Evolutionary conservation across 2,797 vertebrate genomes (phyloP), one percentile per base, ranked within the genome.

Genomic region (Holocentrus rufus): DNA sequence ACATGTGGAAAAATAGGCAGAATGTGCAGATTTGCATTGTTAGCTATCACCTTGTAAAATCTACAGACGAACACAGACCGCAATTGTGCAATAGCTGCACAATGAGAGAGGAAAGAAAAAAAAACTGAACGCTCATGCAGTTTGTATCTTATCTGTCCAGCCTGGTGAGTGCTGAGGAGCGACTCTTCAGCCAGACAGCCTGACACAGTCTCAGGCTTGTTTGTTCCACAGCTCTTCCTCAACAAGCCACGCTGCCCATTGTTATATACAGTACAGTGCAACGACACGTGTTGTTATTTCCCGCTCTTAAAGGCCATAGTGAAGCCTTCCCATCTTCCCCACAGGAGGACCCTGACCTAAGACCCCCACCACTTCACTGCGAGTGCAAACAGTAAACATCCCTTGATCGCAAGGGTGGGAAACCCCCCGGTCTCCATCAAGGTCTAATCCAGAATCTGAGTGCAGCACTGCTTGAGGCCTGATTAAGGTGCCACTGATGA

Each of bases 231-330:
- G 70, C 74, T 79, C 74, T 83, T 88, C 86, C 82, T 79, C 72
- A 64, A 67, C 52, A 62, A 64, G 63, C 73, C 64, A 52, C 23
- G 69, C 72, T 82, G 44, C 70, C 87, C 83, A 93, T 93, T 94
- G 93, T 94, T 92, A 58, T 60, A 52, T 74, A 76, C 83, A 78
- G 63, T 74, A 76, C 83, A 78, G 63, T 46, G 49, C 1, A 36
- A 39, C n/a, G 75, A 76, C 85, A 88, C 85, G 87, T 90, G 90
- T 85, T 92, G 91, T 93, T 92, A 91, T 93, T 94, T 94, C 90
- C 92, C 73, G 50, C 25, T 83, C 64, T 71, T 84, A 61, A 42
- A 84, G 77, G 79, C 84, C 73, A 69, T 56, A 76, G 63, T 72
- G 68, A 83, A 77, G 74, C 81, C 77, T 74, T 79, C 64, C 64